Evolutionary conservation across 1,140 invertebrate genomes (phyloP).

Genomic region (Tetranychus urticae): DNA sequence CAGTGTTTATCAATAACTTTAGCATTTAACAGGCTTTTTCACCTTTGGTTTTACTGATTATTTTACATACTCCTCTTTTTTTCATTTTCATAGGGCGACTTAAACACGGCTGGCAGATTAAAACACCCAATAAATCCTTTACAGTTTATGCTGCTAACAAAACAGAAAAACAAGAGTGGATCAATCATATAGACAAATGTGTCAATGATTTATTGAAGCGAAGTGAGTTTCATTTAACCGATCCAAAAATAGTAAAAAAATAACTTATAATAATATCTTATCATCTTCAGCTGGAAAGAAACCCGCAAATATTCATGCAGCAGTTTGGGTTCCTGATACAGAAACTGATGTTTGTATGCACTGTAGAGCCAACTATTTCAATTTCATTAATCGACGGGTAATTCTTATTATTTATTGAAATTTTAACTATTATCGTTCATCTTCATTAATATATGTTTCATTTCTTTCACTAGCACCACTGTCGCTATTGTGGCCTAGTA

Average conservation of each 20-base stretch:
- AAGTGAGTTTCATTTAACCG: conserved; percentile 31
- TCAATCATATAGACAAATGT: conserved; percentile 97
- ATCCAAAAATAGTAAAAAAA: not conserved
- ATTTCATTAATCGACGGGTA: conserved; percentile 77
- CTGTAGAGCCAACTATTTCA: conserved; percentile 89
- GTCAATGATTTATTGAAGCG: conserved; percentile 81
- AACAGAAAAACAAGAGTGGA: conserved; percentile 96
- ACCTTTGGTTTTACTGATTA: too few relatives aligned
- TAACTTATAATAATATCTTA: not conserved
- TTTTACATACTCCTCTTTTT: too few relatives aligned
- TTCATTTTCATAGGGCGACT: conserved; percentile 18
- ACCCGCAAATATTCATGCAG: conserved; percentile 68
- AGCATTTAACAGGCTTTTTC: too few relatives aligned
- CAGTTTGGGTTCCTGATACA: conserved; percentile 94
- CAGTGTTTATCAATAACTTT: too few relatives aligned
- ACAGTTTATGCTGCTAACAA: conserved; percentile 93
- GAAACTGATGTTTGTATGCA: conserved; percentile 89
- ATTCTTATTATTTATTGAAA: conserved; percentile 17
- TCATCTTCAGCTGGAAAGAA: conserved; percentile 58
- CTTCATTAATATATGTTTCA: not conserved
- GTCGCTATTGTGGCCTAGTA: conserved; percentile 85
- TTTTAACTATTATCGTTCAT: not conserved
- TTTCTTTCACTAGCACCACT: conserved; percentile 53
- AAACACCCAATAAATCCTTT: conserved; percentile 93
- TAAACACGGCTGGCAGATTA: conserved; percentile 94